phyloP scores from a whole-genome alignment of 2,797 vertebrate species.

The Merluccius polli region DNA sequence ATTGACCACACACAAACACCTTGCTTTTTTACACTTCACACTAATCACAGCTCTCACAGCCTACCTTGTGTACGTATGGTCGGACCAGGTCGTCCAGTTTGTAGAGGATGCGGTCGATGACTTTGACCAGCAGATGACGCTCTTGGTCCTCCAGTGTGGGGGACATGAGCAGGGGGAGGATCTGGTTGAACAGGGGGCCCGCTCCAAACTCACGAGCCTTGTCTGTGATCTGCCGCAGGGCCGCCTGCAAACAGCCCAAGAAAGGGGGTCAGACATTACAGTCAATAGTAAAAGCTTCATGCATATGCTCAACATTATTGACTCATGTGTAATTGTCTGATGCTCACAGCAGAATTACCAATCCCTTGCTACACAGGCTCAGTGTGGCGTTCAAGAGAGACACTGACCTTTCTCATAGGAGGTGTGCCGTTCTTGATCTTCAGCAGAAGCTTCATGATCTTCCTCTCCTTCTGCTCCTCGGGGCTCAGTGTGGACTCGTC shows the following conservation, averaged over 20 bases:
- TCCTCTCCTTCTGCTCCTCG: conserved; percentile 97
- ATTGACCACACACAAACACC: not conserved
- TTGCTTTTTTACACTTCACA: not conserved
- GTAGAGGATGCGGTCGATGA: conserved; percentile 97
- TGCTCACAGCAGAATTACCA: not conserved
- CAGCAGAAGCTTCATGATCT: conserved; percentile 98
- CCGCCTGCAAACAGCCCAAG: conserved; percentile 73
- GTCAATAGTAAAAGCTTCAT: not conserved
- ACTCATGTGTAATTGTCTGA: not conserved
- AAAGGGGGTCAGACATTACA: not conserved
- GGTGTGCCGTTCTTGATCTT: conserved; percentile 99
- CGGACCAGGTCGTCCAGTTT: conserved; percentile 97
- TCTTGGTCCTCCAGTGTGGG: conserved; percentile 98
- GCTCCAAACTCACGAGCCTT: conserved; percentile 98
- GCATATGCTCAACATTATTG: not conserved
- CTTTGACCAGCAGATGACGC: conserved; percentile 96
- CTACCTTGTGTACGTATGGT: conserved; percentile 97
- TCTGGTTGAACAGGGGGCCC: conserved; percentile 96
- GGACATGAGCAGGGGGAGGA: conserved; percentile 95
- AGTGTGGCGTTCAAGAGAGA: not conserved
- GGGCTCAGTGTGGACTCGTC: conserved; percentile 97
- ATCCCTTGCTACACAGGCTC: not conserved
- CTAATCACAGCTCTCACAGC: conserved; percentile 6
- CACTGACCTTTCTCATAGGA: conserved; percentile 91
- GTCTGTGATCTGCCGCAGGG: conserved; percentile 95